phyloP scores from a whole-genome alignment of 1,140 invertebrate genomes.

The Achroia grisella region DNA sequence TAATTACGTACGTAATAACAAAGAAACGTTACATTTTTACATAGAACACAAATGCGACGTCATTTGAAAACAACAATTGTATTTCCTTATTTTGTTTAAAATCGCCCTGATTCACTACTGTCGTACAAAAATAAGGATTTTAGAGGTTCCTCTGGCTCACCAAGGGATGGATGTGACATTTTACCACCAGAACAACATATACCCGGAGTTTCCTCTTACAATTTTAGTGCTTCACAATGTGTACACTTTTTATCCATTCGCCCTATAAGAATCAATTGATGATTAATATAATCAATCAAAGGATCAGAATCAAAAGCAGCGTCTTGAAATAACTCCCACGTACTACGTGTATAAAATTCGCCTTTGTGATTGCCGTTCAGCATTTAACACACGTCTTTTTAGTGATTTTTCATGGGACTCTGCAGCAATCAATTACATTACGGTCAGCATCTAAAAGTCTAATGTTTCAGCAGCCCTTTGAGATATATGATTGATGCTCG shows the following conservation, averaged over 20 bases:
- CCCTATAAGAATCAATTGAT: conserved; percentile 19
- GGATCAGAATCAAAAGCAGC: conserved; percentile 26
- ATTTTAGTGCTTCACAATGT: conserved; percentile 38
- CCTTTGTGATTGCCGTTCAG: conserved; percentile 17
- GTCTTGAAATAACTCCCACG: conserved; percentile 22
- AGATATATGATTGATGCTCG: no score
- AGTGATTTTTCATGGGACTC: conserved; percentile 16
- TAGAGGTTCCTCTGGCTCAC: no score
- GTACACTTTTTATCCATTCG: conserved; percentile 26
- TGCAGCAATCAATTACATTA: conserved; percentile 11
- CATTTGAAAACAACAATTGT: conserved; percentile 62
- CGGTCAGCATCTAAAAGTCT: conserved; percentile 13
- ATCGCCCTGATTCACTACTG: conserved; percentile 38
- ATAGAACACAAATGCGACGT: no score
- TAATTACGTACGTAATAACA: no score
- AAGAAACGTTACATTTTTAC: no score
- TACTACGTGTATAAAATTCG: conserved; percentile 9
- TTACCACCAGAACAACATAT: no score
- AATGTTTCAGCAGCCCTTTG: no score
- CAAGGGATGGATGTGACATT: no score
- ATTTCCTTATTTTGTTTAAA: conserved; percentile 46
- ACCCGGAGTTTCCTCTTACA: conserved; percentile 35
- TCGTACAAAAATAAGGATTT: conserved; percentile 23
- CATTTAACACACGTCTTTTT: conserved; percentile 10
- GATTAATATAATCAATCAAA: conserved; percentile 18